Evolutionary conservation across 2,888 invertebrate species (phyloP), one percentile per base, ranked within the genome.

Genomic region (Mythimna albipuncta): DNA sequence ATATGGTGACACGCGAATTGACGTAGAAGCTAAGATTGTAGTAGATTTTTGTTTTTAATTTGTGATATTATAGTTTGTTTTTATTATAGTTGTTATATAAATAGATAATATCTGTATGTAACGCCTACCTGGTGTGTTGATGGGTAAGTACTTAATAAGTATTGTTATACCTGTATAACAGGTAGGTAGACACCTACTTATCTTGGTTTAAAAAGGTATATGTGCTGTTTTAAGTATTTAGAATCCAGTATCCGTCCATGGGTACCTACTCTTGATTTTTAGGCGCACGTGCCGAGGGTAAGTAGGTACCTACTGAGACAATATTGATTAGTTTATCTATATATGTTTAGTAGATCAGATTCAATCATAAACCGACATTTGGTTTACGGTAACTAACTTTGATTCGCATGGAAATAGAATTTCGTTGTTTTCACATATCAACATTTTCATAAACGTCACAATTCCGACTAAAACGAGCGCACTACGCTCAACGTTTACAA

Each of bases 371-470:
- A 7, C 19, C 32, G 16, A 58, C 10, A 13, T n/a, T 6, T 55
- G 62, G 26, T 38, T 62, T 47, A 55, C 7, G 32, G 13, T 5
- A 44, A 13, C 44, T 32, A 16, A 58, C 19, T 61, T 68, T 21
- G 32, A 41, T 41, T 61, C 13, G 10, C 13, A 61, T 50, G 4
- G 1, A 35, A 26, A 58, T n/a, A 38, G 6, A 32, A 11, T 70
- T 47, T 57, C 16, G 21, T 19, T 6, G 52, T 70, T 57, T 64
- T 54, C 61, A 58, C 64, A 44, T 44, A 32, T 13, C 2, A 63
- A 62, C 21, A 21, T 62, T 35, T 63, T 32, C 16, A 55, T 54
- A 61, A 62, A 52, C 55, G 44, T 65, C 82, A 81, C 80, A 59
- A 35, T 59, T 65, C 69, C 47, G 68, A 64, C 19, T 57, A 52